Evolutionary conservation across 2,888 invertebrate species (phyloP), one percentile per base, ranked within the genome.

Genomic region (Troilus luridus): DNA sequence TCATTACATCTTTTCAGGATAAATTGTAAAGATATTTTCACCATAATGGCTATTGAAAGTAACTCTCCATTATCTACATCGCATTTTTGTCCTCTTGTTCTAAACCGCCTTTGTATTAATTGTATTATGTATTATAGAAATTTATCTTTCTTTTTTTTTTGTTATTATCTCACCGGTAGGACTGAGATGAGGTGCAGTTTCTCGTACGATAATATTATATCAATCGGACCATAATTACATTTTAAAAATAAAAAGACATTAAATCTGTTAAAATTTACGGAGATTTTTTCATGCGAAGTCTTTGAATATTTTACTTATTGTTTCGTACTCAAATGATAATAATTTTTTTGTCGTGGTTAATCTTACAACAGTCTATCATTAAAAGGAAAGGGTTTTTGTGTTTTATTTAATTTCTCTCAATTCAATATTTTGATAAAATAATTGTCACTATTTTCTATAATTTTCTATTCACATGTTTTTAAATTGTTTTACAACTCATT

Each of bases 41-140:
- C 81, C 85, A n/a, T 85, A 85, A 41, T 85, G 56, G 85, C 85
- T 85, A 85, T 85, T 85, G 85, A 56, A 85, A 56, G 85, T 85
- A 85, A 56, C 11, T 58, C 85, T n/a, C 85, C 56, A 85, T 85
- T 85, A 85, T 85, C 11, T n/a, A 10, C 56, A 17, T 85, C 56
- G 56, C 56, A 56, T 85, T 85, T 85, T 85, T 85, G 85, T 85
- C 56, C 21, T n/a, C 85, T 85, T 85, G 85, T 85, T 85, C n/a
- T 85, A 85, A 58, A 54, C 56, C 56, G 56, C 85, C n/a, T n/a
- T 85, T 85, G 85, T 85, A 81, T 81, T 81, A 81, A 81, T 81
- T 81, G 81, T 81, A 85, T 85, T 85, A 58, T 85, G 81, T 81
- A 85, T 85, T 85, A 58, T 85, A 85, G 56, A 85, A 56, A 85